These are phyloP conservation scores for Platorchestia sp. DNA, from an alignment of 1,140 invertebrate genomes.

Conservation along the genomic window DNA sequence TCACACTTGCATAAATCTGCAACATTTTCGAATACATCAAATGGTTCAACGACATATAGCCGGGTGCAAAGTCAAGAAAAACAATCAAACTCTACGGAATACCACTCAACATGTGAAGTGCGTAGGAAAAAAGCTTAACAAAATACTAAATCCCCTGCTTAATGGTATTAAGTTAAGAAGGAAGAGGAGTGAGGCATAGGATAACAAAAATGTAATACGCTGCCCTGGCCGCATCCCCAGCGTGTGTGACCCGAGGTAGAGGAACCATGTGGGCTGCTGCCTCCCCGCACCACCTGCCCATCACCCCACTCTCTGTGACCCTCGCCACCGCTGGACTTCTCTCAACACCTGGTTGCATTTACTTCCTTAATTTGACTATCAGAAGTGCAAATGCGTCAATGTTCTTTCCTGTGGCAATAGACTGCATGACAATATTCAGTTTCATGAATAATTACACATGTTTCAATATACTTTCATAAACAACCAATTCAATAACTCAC, in stretches of 20 bases:
- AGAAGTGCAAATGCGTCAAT: neutral
- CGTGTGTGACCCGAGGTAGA: neutral
- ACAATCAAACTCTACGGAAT: neutral
- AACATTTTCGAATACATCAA: neutral
- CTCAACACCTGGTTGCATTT: constrained; percentile 38
- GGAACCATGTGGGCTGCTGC: neutral
- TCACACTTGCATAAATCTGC: neutral
- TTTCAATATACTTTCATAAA: neutral
- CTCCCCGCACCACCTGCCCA: neutral
- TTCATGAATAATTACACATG: neutral
- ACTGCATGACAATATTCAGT: neutral
- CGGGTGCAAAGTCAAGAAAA: neutral
- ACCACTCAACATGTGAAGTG: neutral
- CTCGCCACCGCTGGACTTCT: neutral
- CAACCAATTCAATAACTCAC: neutral
- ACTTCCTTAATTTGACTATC: neutral
- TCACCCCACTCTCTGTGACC: neutral
- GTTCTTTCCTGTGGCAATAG: neutral
- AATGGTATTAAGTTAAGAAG: neutral
- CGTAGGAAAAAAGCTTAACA: neutral
- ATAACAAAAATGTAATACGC: neutral
- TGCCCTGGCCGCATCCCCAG: neutral
- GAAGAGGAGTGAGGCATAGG: neutral
- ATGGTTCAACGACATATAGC: too few relatives aligned
- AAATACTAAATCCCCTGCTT: neutral